These are phyloP conservation scores for Leucosticte australis DNA, from an alignment of 2,113 vertebrate species.

Conservation along the genomic window DNA sequence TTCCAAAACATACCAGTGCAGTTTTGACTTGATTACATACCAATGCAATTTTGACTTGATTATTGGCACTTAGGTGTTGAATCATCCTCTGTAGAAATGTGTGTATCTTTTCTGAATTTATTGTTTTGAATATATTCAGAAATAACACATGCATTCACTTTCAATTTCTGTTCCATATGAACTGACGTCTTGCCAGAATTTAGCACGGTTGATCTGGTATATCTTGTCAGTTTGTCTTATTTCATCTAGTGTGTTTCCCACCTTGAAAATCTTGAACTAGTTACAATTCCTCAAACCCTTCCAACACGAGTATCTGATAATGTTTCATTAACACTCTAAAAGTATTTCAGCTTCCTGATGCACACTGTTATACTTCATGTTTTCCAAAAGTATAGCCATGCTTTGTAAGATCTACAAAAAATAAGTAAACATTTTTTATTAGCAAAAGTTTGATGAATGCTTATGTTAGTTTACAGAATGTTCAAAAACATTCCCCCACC, in stretches of 20 bases:
- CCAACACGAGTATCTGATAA: not conserved
- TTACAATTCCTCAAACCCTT: not conserved
- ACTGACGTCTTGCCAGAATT: not conserved
- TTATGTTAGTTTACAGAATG: not conserved
- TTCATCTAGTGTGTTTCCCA: not conserved
- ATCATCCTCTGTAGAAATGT: not conserved
- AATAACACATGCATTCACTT: not conserved
- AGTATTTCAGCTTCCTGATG: not conserved
- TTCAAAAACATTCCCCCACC: not conserved
- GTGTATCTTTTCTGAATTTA: not conserved
- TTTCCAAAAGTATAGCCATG: not conserved
- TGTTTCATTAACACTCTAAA: not conserved
- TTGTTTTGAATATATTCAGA: not conserved
- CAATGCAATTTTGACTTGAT: not conserved
- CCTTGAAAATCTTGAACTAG: not conserved
- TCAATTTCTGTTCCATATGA: not conserved
- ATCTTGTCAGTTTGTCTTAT: not conserved
- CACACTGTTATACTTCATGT: not conserved
- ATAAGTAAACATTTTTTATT: not conserved
- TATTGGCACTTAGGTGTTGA: not conserved
- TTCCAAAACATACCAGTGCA: not conserved
- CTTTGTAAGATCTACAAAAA: not conserved
- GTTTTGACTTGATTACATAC: not conserved
- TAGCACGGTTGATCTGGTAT: not conserved
- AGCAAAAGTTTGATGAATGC: not conserved